Conservation (phyloP, 2,888 invertebrate genomes). For the Drosophila meridiana region DNA sequence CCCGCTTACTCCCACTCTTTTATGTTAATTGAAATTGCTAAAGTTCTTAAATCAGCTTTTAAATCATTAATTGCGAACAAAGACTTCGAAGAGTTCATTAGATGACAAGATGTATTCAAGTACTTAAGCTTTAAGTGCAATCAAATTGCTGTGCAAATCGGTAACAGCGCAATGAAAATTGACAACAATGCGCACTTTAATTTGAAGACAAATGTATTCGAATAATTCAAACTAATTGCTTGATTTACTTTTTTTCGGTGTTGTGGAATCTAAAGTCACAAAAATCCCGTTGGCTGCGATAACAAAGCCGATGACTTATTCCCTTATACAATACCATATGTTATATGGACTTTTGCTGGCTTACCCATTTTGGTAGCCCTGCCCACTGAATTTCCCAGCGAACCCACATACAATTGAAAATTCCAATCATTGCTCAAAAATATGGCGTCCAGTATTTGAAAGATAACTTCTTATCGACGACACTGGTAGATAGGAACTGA, state of each 20-base stretch:
- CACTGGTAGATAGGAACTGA: conserved; percentile 23
- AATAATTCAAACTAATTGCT: neutral
- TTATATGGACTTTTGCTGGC: neutral
- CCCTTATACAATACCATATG: neutral
- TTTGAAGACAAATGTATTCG: neutral
- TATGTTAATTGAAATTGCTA: neutral
- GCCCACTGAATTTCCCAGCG: neutral
- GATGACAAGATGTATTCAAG: neutral
- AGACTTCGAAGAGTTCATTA: neutral
- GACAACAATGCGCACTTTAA: neutral
- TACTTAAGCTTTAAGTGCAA: neutral
- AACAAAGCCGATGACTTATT: conserved; percentile 21
- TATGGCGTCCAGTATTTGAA: conserved; percentile 11
- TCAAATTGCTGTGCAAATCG: conserved; percentile 3
- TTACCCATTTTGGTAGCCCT: neutral
- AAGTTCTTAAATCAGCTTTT: neutral
- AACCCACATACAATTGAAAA: neutral
- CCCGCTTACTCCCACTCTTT: neutral
- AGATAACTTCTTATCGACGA: conserved; percentile 30
- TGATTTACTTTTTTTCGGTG: neutral
- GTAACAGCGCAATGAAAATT: conserved; percentile 10
- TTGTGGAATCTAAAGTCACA: neutral
- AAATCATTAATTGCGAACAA: neutral
- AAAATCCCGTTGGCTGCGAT: conserved; percentile 18
- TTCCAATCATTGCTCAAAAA: neutral